Base-by-base conservation (phyloP, 2,113 vertebrate species). In the Tachysurus vachellii region DNA sequence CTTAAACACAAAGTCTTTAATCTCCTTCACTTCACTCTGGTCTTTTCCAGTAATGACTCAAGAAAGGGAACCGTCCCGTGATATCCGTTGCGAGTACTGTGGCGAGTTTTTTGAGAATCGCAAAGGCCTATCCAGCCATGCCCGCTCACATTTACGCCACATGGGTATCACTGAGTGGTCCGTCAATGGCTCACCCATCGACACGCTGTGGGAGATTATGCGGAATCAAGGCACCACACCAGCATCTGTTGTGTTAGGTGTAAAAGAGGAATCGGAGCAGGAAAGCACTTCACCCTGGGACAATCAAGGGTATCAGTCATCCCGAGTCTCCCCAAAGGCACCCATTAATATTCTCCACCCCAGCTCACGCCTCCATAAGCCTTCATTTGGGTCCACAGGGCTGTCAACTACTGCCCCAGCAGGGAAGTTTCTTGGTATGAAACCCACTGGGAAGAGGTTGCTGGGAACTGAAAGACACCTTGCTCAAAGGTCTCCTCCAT, bases 141-240 rank as follows among this genome's bases (percentile, higher is more conserved):
- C 98, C 0, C 96, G 97, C 66, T 98, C 98, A 14, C 97, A 99
- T 93, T 93, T 99, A 68, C 96, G 98, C 0, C 98, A 99, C 91
- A 97, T 99, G 97, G 98, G 98, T 12, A 97, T 99, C 83, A 99
- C 98, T 0, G 96, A 98, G 93, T 99, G 98, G 98, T 96, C 96
- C 0, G 98, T 99, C 88, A 99, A 99, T 5, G 98, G 98, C 75
- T 98, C 97, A 0, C 98, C 98, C 75, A 99, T 99, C 16, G 98
- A 98, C 92, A 98, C 98, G 0, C 94, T 98, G 28, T 94, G 96
- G 70, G 98, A 98, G 93, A 95, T 99, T 57, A 96, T 98, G 95
- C 96, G 96, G 91, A 97, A 97, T 91, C 96, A 96, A 90, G 90
- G 89, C 57, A 13, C 85, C 88, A 0, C 85, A 2, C 83, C 90